Evolutionary conservation across 2,888 invertebrate species (phyloP).

Genomic region (Watsonalla cultraria): DNA sequence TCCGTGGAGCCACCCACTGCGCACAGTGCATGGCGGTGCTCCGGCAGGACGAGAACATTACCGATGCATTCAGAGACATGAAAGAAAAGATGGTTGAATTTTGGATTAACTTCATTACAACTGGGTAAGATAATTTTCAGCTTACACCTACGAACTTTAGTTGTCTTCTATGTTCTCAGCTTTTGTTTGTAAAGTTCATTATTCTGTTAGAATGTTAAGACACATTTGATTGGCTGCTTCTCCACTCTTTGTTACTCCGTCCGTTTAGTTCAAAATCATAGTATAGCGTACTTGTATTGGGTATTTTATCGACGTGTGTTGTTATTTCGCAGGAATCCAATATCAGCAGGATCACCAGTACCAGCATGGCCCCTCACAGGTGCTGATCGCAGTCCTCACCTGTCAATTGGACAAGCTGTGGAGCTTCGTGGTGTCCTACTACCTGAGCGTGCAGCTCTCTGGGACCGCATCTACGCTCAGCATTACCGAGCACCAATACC

Average conservation of each 20-base stretch:
- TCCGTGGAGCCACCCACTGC: slow-evolving; percentile 36
- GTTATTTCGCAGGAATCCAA: slow-evolving; percentile 32
- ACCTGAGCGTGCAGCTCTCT: slow-evolving; percentile 27
- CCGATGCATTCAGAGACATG: slow-evolving; percentile 21
- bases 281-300: too few species aligned
- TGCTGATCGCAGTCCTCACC: slow-evolving; percentile 26
- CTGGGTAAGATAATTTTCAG: slow-evolving; percentile 23
- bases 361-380: slow-evolving; percentile 34
- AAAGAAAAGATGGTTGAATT: slow-evolving; percentile 20
- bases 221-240: too few species aligned
- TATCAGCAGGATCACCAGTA: slow-evolving; percentile 23
- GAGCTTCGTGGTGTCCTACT: slow-evolving; percentile 24
- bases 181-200: too few species aligned
- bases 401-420: slow-evolving; percentile 29
- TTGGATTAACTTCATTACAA: slow-evolving; percentile 28
- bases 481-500: slow-evolving; percentile 33
- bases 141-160: too few species aligned
- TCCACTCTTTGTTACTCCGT: too few species aligned
- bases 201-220: too few species aligned
- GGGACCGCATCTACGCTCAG: slow-evolving; percentile 40
- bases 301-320: too few species aligned
- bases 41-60: slow-evolving; percentile 10
- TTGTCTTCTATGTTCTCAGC: too few species aligned
- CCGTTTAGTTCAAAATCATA: too few species aligned
- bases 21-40: slow-evolving; percentile 24